Evolutionary conservation across 2,888 invertebrate genomes (phyloP).

Genomic region (Agrotis segetum): DNA sequence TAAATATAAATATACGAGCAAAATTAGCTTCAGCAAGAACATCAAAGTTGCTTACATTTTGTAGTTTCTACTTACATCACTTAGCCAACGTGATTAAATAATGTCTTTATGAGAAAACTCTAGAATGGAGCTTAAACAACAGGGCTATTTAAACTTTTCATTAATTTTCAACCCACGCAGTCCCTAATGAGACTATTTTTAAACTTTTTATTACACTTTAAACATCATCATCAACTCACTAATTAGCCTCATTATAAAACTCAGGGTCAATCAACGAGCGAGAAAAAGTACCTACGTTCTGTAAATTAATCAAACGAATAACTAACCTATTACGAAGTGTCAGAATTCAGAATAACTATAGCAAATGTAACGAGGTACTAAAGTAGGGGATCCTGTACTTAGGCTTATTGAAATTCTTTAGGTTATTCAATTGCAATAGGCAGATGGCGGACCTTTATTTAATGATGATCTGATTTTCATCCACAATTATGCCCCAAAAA

Average conservation of each 20-base stretch:
- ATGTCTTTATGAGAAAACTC: background rate
- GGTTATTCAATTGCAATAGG: conserved; percentile 5
- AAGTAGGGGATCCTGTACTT: background rate
- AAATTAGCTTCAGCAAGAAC: too few species aligned
- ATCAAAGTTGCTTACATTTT: background rate
- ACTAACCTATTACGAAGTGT: background rate
- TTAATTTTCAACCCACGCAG: conserved; percentile 5
- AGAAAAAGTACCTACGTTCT: background rate
- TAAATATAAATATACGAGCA: too few species aligned
- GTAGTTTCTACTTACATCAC: background rate
- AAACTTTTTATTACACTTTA: conserved; percentile 1
- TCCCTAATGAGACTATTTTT: conserved; percentile 4
- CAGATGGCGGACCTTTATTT: conserved; percentile 2
- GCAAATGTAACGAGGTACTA: background rate
- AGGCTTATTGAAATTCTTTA: background rate
- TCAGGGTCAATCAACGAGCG: conserved; percentile 12
- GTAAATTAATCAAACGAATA: background rate
- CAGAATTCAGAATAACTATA: background rate
- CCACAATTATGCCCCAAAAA: background rate
- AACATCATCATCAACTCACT: conserved; percentile 13
- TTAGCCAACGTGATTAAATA: background rate
- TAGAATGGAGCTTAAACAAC: background rate
- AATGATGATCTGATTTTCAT: background rate
- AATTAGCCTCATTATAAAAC: conserved; percentile 25
- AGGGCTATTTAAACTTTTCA: background rate